phyloP scores from a whole-genome alignment of 2,113 vertebrate species.

The Podiceps cristatus region DNA sequence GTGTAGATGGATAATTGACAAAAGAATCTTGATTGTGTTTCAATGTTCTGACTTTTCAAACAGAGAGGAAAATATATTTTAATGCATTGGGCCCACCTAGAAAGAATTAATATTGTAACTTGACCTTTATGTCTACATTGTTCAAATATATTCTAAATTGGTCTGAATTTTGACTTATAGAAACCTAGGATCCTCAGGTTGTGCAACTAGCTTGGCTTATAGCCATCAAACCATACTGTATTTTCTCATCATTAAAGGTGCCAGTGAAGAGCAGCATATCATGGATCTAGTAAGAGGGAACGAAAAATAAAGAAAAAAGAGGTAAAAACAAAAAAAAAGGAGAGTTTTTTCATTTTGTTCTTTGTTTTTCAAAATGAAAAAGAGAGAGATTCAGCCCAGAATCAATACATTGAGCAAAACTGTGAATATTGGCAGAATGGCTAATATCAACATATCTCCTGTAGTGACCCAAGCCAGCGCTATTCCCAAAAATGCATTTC shows the following conservation, averaged over 20 bases:
- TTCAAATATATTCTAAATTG: constrained; percentile 54
- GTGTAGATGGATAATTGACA: background rate
- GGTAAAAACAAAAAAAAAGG: background rate
- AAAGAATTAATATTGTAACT: constrained; percentile 20
- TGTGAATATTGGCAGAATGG: constrained; percentile 37
- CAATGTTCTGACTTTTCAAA: background rate
- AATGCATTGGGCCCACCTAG: background rate
- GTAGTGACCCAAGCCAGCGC: background rate
- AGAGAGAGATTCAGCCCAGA: constrained; percentile 11
- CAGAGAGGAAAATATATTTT: background rate
- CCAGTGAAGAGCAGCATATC: constrained; percentile 31
- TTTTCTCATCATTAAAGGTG: constrained; percentile 26
- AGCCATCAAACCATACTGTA: background rate
- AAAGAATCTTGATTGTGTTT: constrained; percentile 8
- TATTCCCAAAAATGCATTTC: background rate
- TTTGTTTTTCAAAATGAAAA: constrained; percentile 64
- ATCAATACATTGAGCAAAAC: constrained; percentile 66
- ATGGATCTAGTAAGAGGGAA: background rate
- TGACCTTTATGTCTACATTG: constrained; percentile 50
- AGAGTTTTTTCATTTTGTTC: background rate
- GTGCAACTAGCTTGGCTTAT: constrained; percentile 58
- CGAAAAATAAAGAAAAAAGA: background rate
- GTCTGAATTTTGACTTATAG: constrained; percentile 61
- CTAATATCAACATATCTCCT: constrained; percentile 17
- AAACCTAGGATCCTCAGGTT: constrained; percentile 26